Evolutionary conservation across 53 echinoderm and acorn worm genomes (phyloP).

Genomic region (Arbacia lixula): DNA sequence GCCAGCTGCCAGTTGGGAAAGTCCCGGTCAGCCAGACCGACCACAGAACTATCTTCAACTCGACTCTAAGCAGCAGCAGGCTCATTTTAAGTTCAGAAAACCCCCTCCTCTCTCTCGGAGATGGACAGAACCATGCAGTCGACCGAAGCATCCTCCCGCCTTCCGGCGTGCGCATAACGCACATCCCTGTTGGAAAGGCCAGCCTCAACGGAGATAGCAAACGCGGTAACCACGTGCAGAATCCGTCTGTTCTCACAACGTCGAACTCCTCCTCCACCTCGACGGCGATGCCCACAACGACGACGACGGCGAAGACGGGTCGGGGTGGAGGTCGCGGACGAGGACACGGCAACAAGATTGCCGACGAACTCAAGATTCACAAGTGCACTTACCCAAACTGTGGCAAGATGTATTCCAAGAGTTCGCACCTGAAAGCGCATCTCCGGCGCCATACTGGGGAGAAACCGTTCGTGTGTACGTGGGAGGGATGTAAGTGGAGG

Average conservation of each 20-base stretch:
- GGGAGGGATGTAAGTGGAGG: slow-evolving; percentile 99
- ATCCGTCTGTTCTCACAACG: neutral
- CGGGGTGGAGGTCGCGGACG: slow-evolving; percentile 1
- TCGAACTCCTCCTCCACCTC: slow-evolving; percentile 1
- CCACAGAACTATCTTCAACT: slow-evolving; percentile 11
- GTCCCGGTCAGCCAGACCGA: neutral
- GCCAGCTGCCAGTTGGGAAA: slow-evolving; percentile 29
- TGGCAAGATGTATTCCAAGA: slow-evolving; percentile 99
- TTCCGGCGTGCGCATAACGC: slow-evolving; percentile 89
- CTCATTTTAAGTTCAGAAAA: neutral
- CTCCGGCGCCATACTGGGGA: slow-evolving; percentile 95
- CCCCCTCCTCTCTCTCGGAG: slow-evolving; percentile 6
- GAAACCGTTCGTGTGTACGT: slow-evolving; percentile 95
- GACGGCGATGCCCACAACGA: neutral
- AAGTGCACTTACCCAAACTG: slow-evolving; percentile 97
- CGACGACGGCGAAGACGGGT: neutral
- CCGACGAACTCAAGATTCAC: slow-evolving; percentile 98
- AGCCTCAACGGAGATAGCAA: slow-evolving; percentile 26
- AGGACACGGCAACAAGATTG: slow-evolving; percentile 70
- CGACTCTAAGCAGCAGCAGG: neutral
- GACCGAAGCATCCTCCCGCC: slow-evolving; percentile 71
- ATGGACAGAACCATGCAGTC: slow-evolving; percentile 11
- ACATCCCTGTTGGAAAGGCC: slow-evolving; percentile 70
- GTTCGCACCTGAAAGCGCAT: slow-evolving; percentile 97
- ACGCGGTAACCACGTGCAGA: neutral